Evolutionary conservation across 2,797 vertebrate species (phyloP).

Genomic region (Hylomyscus alleni): DNA sequence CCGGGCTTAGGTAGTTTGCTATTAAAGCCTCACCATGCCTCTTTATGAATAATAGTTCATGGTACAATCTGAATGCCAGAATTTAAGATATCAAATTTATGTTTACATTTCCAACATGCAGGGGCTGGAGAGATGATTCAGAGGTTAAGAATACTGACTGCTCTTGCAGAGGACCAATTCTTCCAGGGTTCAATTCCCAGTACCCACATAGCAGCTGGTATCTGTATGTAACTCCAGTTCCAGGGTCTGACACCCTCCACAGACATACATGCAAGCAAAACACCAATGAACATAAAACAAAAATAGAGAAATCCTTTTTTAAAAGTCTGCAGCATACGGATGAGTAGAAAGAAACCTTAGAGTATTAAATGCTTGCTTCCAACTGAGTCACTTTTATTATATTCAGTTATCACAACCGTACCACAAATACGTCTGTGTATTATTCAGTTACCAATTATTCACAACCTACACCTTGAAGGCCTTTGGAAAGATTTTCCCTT

Average conservation of each 20-base stretch:
- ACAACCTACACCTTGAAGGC: slow-evolving; percentile 47
- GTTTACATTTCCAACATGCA: background rate
- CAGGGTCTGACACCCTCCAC: background rate
- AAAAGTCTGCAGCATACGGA: background rate
- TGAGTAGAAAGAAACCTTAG: slow-evolving; percentile 1
- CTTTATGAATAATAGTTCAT: slow-evolving; percentile 10
- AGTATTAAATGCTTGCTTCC: background rate
- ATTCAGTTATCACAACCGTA: background rate
- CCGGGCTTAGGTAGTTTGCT: slow-evolving; percentile 21
- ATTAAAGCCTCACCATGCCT: background rate
- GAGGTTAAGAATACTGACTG: background rate
- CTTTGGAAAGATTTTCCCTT: slow-evolving; percentile 59
- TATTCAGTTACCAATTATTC: slow-evolving; percentile 57
- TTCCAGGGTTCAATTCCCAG: background rate
- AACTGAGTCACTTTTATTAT: slow-evolving; percentile 16
- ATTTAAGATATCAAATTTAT: background rate
- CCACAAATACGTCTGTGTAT: slow-evolving; percentile 54
- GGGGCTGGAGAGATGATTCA: background rate
- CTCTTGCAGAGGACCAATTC: background rate
- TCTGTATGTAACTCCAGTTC: background rate
- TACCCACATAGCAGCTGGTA: background rate
- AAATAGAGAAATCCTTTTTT: background rate
- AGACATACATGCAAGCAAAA: background rate
- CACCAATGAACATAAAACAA: background rate
- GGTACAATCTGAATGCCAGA: background rate